A percentile compares a stretch with the other conserved stretches of the same genome.
These are phyloP conservation scores for Aythya fuligula DNA, from an alignment of 2,797 vertebrate genomes.

Conservation along the genomic window DNA sequence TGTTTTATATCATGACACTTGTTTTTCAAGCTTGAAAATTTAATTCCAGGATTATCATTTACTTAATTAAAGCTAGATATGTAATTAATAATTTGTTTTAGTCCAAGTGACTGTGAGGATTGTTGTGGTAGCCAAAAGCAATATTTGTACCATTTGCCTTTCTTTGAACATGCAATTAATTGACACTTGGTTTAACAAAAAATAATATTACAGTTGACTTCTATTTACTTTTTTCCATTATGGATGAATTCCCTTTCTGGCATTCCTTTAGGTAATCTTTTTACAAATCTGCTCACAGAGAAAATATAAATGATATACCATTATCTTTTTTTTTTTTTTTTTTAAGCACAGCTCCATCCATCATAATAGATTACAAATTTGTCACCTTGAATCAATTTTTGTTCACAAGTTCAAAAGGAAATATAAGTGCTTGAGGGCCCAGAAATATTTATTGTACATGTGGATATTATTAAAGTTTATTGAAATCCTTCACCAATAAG, in stretches of 20 bases:
- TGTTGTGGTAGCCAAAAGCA: constrained; percentile 44
- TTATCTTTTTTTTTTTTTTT: constrained; percentile 84
- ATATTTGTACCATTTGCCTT: constrained; percentile 58
- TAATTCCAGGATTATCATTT: constrained; percentile 79
- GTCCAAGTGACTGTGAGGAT: constrained; percentile 71
- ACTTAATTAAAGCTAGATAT: constrained; percentile 81
- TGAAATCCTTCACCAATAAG: constrained; percentile 67
- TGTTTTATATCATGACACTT: constrained; percentile 72
- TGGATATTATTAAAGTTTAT: constrained; percentile 84
- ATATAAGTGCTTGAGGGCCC: constrained; percentile 82
- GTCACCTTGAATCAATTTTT: constrained; percentile 99
- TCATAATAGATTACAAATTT: constrained; percentile 95
- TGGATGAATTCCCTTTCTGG: constrained; percentile 54
- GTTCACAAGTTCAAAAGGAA: constrained; percentile 95
- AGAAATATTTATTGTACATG: constrained; percentile 89
- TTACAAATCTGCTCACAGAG: constrained; percentile 72
- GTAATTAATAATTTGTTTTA: constrained; percentile 80
- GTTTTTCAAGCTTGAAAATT: constrained; percentile 76
- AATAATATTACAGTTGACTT: constrained; percentile 77
- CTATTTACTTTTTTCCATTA: constrained; percentile 66
- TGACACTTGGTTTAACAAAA: constrained; percentile 76
- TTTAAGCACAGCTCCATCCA: constrained; percentile 86
- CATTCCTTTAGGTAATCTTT: constrained; percentile 61
- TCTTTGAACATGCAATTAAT: constrained; percentile 68
- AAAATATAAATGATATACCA: constrained; percentile 81